Evolutionary conservation across 1,140 invertebrate species (phyloP).

Genomic region (Nasonia vitripennis): DNA sequence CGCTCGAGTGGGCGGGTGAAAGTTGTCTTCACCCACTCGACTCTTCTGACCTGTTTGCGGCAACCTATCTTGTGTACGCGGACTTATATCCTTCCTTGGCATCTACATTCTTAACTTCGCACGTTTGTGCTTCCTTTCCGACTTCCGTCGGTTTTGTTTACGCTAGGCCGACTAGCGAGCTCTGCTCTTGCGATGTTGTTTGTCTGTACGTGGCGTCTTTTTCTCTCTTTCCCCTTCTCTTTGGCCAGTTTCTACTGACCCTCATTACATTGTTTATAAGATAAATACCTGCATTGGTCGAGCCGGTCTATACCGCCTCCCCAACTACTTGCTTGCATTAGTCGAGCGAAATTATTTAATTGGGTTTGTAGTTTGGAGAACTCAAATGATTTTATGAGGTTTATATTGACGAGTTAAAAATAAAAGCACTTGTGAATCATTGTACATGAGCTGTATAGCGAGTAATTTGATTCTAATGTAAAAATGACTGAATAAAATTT

Average conservation of each 20-base stretch:
- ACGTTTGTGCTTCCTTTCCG: neutral
- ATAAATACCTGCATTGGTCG: slow-evolving; percentile 8
- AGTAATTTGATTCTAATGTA: neutral
- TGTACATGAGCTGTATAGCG: neutral
- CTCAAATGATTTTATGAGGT: neutral
- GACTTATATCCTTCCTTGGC: neutral
- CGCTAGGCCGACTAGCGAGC: neutral
- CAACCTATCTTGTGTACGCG: slow-evolving; percentile 29
- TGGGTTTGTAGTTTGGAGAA: neutral
- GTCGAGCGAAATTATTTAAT: slow-evolving; percentile 7
- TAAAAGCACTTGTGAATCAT: neutral
- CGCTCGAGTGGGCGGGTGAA: slow-evolving; percentile 66
- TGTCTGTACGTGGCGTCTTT: neutral
- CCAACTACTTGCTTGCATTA: neutral
- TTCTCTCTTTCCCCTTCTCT: too few relatives aligned
- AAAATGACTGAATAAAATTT: neutral
- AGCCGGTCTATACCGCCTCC: neutral
- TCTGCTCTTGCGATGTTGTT: neutral
- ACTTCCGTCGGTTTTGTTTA: neutral
- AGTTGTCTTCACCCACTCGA: slow-evolving; percentile 61
- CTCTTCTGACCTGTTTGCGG: slow-evolving; percentile 39
- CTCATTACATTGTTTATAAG: slow-evolving; percentile 32
- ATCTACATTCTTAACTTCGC: neutral
- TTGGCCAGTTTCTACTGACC: neutral
- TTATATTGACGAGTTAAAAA: neutral